Evolutionary conservation across 2,113 vertebrate species (phyloP).

Genomic region (Psophia crepitans): DNA sequence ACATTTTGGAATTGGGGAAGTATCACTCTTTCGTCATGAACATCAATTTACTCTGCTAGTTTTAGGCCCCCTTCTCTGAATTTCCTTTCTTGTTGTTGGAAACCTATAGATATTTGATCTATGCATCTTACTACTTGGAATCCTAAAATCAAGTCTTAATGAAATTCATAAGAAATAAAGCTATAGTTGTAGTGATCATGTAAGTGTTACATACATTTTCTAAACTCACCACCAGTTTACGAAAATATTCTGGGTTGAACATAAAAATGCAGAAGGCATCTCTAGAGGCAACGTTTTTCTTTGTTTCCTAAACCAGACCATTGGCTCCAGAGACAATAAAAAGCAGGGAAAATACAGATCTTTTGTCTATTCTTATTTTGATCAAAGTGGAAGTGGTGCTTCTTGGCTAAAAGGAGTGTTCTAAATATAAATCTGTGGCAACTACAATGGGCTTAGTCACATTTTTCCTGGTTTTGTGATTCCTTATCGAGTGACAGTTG

Average conservation of each 20-base stretch:
- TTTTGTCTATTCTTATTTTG: not conserved
- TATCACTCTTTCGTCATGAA: not conserved
- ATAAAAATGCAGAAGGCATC: not conserved
- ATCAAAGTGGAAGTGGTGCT: not conserved
- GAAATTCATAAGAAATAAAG: not conserved
- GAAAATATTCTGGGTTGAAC: not conserved
- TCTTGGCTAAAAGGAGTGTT: not conserved
- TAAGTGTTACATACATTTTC: not conserved
- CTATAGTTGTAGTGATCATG: not conserved
- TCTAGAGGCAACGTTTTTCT: not conserved
- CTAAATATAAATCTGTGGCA: not conserved
- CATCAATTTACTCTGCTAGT: not conserved
- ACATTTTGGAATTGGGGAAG: not conserved
- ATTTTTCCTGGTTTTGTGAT: not conserved
- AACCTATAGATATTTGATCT: not conserved
- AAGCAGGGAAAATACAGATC: not conserved
- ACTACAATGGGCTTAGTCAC: not conserved
- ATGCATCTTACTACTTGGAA: not conserved
- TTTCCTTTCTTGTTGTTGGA: not conserved
- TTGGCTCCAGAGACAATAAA: not conserved
- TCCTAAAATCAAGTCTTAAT: not conserved
- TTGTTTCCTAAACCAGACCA: not conserved
- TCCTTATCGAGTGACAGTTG: not conserved
- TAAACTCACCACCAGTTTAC: not conserved
- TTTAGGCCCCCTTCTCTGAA: not conserved